Evolutionary conservation across 2,888 invertebrate genomes (phyloP).

Genomic region (Deilephila elpenor): DNA sequence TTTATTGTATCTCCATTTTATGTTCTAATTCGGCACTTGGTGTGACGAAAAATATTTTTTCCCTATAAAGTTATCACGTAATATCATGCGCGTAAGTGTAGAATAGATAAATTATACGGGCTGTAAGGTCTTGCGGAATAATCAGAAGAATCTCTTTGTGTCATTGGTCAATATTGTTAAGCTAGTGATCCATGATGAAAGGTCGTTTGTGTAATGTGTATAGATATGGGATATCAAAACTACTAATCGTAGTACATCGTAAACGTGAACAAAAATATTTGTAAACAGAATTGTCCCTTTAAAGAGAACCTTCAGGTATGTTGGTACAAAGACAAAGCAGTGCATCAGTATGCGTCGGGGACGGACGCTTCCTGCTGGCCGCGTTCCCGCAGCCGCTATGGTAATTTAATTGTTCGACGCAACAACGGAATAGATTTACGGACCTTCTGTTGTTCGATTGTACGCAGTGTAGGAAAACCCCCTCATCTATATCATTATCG

Average conservation of each 20-base stretch:
- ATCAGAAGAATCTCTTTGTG: no score
- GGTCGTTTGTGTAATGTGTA: no score
- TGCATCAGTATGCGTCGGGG: conserved; percentile 71
- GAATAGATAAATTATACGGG: no score
- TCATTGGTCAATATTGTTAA: no score
- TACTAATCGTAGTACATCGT: not conserved
- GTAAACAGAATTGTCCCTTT: conserved; percentile 15
- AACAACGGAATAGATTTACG: conserved; percentile 52
- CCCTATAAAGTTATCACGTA: no score
- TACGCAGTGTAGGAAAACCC: conserved; percentile 52
- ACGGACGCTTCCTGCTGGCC: conserved; percentile 73
- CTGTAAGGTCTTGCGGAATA: no score
- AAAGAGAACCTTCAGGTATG: conserved; percentile 24
- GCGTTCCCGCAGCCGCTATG: conserved; percentile 73
- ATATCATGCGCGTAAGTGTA: no score
- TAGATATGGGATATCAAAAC: not conserved
- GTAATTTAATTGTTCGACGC: conserved; percentile 76
- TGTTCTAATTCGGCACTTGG: not conserved
- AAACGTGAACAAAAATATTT: not conserved
- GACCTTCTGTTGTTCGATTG: conserved; percentile 41
- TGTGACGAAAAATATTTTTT: no score
- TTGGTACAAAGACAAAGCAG: conserved; percentile 41
- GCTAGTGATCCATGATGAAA: no score
- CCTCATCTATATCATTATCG: conserved; percentile 20
- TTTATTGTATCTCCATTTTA: not conserved